Conservation (phyloP, 2,797 vertebrate species). For the Pagetopsis macropterus region DNA sequence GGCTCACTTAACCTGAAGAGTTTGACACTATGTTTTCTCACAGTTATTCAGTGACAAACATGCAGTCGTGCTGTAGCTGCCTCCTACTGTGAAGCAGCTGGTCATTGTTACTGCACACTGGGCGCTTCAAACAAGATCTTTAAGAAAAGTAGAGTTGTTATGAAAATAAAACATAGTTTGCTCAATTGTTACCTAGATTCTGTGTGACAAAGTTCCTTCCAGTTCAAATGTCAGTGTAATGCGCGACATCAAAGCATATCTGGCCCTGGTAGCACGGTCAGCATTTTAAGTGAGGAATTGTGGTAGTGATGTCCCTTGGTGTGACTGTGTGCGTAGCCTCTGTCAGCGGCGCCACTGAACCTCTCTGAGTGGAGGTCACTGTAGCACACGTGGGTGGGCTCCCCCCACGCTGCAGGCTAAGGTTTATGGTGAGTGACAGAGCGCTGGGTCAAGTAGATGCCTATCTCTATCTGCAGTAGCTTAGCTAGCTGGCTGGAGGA, state of each 20-base stretch:
- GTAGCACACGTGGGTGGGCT: constrained; percentile 81
- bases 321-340: constrained; percentile 82
- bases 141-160: background rate
- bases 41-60: constrained; percentile 74
- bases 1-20: constrained; percentile 61
- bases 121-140: constrained; percentile 17
- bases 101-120: constrained; percentile 45
- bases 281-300: constrained; percentile 56
- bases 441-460: constrained; percentile 81
- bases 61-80: constrained; percentile 16
- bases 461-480: constrained; percentile 76
- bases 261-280: background rate
- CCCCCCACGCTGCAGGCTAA: constrained; percentile 72
- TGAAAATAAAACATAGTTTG: constrained; percentile 6
- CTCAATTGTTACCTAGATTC: background rate
- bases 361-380: constrained; percentile 74
- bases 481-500: constrained; percentile 58
- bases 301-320: constrained; percentile 62
- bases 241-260: constrained; percentile 18
- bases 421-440: constrained; percentile 85
- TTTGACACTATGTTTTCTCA: constrained; percentile 69
- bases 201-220: background rate
- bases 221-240: constrained; percentile 15
- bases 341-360: constrained; percentile 80
- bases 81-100: constrained; percentile 58